phyloP scores from a whole-genome alignment of 2,888 invertebrate species.

The Tyria jacobaeae region DNA sequence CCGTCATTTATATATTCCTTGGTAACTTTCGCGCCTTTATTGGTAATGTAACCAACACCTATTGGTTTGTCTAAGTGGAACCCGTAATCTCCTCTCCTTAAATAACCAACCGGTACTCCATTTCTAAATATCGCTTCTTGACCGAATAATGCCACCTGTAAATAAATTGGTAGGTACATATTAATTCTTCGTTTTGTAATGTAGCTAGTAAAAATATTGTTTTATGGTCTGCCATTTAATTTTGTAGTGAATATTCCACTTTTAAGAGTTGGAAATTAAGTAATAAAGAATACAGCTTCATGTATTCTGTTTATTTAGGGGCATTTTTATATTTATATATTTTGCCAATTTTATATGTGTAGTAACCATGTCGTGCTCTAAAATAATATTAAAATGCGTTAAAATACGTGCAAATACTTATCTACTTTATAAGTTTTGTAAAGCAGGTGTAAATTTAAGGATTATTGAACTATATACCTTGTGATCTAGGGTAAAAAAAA shows the following conservation, averaged over 20 bases:
- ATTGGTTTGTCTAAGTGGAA: constrained; percentile 84
- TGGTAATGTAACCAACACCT: constrained; percentile 87
- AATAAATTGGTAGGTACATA: constrained; percentile 18
- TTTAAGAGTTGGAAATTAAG: too few species aligned
- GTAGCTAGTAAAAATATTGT: too few species aligned
- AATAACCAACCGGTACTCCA: constrained; percentile 91
- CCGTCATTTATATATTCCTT: constrained; percentile 90
- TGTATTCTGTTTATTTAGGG: too few species aligned
- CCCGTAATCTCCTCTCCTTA: constrained; percentile 94
- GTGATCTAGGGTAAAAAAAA: constrained; percentile 90
- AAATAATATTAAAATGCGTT: too few species aligned
- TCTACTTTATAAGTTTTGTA: too few species aligned
- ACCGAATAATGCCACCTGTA: constrained; percentile 92
- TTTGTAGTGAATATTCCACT: too few species aligned
- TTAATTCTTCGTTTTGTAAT: neutral
- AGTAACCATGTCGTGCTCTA: too few species aligned
- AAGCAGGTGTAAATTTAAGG: neutral
- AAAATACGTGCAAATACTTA: too few species aligned
- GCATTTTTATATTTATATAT: too few species aligned
- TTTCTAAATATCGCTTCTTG: constrained; percentile 94
- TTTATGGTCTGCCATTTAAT: too few species aligned
- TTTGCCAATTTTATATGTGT: too few species aligned
- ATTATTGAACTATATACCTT: constrained; percentile 70
- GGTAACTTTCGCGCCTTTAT: constrained; percentile 88
- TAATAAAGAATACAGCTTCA: too few species aligned